phyloP scores from a whole-genome alignment of 1,140 invertebrate species.

The Aphaenogaster floridana region DNA sequence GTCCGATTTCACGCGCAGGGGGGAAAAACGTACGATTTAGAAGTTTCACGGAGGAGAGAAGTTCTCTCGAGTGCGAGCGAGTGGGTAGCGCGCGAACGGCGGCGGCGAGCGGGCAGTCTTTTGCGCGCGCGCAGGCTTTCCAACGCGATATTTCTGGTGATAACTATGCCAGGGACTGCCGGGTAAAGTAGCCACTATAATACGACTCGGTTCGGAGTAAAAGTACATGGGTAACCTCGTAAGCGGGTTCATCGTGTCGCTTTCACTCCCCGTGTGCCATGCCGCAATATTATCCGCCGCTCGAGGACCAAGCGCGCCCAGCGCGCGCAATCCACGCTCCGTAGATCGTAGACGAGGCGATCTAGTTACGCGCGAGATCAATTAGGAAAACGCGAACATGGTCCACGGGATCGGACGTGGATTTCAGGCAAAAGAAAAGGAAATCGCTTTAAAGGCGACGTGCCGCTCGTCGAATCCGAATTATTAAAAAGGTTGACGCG shows the following conservation, averaged over 20 bases:
- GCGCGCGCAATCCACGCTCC: slow-evolving; percentile 16
- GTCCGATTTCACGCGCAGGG: slow-evolving; percentile 31
- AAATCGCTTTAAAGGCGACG: not conserved
- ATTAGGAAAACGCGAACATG: not conserved
- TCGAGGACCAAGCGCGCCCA: slow-evolving; percentile 70
- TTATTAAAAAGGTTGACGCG: not conserved
- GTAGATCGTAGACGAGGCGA: slow-evolving; percentile 27
- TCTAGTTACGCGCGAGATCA: not conserved
- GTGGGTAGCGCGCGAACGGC: slow-evolving; percentile 67
- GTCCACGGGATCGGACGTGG: not conserved
- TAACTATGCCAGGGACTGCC: slow-evolving; percentile 82
- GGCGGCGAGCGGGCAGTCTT: slow-evolving; percentile 28
- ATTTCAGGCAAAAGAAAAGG: not conserved
- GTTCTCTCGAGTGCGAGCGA: slow-evolving; percentile 48
- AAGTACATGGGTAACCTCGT: slow-evolving; percentile 81
- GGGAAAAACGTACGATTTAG: slow-evolving; percentile 24
- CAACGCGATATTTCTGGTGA: slow-evolving; percentile 76
- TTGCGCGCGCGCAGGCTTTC: slow-evolving; percentile 67
- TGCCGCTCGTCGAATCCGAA: no score
- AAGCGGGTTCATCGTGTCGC: slow-evolving; percentile 82
- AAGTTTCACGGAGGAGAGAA: slow-evolving; percentile 30
- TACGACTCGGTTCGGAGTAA: slow-evolving; percentile 80
- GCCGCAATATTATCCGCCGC: slow-evolving; percentile 75
- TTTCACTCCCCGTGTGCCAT: slow-evolving; percentile 80
- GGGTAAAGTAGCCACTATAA: slow-evolving; percentile 76